These are phyloP conservation scores for Ctenochaetus hawaiiensis DNA, from an alignment of 2,797 vertebrate species.

Conservation along the genomic window DNA sequence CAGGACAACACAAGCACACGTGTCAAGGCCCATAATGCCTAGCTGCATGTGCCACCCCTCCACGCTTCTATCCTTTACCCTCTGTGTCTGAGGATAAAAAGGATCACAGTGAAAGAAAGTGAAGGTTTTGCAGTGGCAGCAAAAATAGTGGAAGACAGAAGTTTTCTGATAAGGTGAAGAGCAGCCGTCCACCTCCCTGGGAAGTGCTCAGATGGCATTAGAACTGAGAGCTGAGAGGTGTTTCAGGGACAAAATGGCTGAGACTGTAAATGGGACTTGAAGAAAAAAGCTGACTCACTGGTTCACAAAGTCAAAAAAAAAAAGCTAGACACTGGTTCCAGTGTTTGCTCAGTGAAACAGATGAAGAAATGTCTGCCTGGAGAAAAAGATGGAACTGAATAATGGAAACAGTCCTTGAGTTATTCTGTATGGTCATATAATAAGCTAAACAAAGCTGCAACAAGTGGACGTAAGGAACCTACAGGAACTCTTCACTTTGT, in stretches of 20 bases:
- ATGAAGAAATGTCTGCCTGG: not conserved
- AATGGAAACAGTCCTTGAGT: too few species aligned
- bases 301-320: not conserved
- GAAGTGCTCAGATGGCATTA: constrained; percentile 30
- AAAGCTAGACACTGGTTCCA: not conserved
- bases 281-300: constrained; percentile 20
- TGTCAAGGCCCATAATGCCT: constrained; percentile 66
- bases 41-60: constrained; percentile 5
- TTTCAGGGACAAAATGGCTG: constrained; percentile 39
- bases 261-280: constrained; percentile 21
- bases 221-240: constrained; percentile 25
- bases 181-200: constrained; percentile 1
- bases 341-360: not conserved
- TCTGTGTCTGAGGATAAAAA: constrained; percentile 36
- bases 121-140: constrained; percentile 16
- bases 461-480: too few species aligned
- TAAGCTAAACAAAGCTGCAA: not conserved
- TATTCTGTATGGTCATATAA: not conserved
- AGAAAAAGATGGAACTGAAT: not conserved
- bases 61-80: not conserved
- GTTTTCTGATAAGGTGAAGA: constrained; percentile 16
- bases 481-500: too few species aligned
- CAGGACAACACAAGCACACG: constrained; percentile 51
- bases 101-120: constrained; percentile 17
- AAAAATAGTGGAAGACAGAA: not conserved